phyloP scores from a whole-genome alignment of 2,797 vertebrate genomes.

The Odontamblyopus lacepedii region DNA sequence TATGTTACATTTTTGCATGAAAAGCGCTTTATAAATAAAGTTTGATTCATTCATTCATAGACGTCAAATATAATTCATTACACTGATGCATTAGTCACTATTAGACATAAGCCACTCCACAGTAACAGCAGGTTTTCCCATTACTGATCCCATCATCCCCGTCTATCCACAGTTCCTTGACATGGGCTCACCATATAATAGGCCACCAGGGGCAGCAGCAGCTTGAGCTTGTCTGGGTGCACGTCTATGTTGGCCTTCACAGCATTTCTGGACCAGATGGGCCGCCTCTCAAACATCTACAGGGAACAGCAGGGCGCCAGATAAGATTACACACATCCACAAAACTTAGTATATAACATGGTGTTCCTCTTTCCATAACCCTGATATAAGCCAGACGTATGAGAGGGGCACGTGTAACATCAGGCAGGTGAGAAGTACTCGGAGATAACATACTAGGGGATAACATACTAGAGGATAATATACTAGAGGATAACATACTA shows the following conservation, averaged over 20 bases:
- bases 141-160: no score
- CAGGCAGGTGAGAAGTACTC: neutral
- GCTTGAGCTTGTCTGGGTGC: conserved; percentile 94
- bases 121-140: no score
- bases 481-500: no score
- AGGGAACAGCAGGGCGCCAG: conserved; percentile 33
- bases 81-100: no score
- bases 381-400: neutral
- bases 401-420: neutral
- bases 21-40: no score
- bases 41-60: no score
- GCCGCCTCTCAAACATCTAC: conserved; percentile 89
- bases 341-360: neutral
- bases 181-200: conserved; percentile 91
- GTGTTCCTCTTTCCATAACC: neutral
- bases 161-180: no score
- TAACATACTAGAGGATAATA: no score
- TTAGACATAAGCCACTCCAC: no score
- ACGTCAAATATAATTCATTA: no score
- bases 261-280: conserved; percentile 93
- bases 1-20: no score
- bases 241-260: conserved; percentile 91
- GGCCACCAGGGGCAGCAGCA: conserved; percentile 86
- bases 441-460: neutral
- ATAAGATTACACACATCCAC: conserved; percentile 43